A percentile compares a stretch with the other conserved stretches of the same genome.
These are phyloP conservation scores for Iselma pallidipennis DNA, from an alignment of 2,888 invertebrate genomes.

Conservation along the genomic window DNA sequence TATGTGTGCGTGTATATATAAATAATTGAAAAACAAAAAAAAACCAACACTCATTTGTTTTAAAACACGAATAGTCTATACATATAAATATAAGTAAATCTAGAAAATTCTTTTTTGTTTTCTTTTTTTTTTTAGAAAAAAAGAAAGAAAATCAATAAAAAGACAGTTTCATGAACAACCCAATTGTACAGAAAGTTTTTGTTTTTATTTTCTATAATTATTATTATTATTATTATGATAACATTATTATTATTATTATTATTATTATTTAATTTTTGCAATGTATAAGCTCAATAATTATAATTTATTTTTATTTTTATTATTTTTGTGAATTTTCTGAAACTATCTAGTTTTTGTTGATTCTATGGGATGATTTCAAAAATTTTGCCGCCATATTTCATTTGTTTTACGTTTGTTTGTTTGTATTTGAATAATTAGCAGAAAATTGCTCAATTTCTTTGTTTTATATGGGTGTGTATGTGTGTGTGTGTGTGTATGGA, in stretches of 20 bases:
- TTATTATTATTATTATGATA: conserved; percentile 6
- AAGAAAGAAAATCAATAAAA: no score
- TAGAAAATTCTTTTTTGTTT: no score
- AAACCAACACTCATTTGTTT: no score
- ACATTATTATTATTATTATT: background rate
- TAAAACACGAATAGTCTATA: no score
- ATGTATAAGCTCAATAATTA: conserved; percentile 12
- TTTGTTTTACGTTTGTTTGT: background rate
- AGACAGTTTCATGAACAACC: background rate
- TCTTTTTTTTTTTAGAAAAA: no score
- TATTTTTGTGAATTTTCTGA: background rate
- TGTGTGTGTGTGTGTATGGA: background rate
- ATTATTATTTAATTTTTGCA: conserved; percentile 1
- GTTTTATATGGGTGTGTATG: background rate
- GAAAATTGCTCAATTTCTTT: conserved; percentile 16
- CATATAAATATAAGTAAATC: no score
- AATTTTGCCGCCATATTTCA: background rate
- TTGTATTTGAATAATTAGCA: conserved; percentile 12
- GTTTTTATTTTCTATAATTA: background rate
- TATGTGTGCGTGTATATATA: background rate
- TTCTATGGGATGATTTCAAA: no score
- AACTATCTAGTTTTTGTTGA: no score
- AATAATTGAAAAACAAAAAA: no score
- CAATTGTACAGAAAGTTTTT: no score
- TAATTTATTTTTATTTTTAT: conserved; percentile 1